Evolutionary conservation across 2,797 vertebrate species (phyloP).

Genomic region (Antennarius maculatus): DNA sequence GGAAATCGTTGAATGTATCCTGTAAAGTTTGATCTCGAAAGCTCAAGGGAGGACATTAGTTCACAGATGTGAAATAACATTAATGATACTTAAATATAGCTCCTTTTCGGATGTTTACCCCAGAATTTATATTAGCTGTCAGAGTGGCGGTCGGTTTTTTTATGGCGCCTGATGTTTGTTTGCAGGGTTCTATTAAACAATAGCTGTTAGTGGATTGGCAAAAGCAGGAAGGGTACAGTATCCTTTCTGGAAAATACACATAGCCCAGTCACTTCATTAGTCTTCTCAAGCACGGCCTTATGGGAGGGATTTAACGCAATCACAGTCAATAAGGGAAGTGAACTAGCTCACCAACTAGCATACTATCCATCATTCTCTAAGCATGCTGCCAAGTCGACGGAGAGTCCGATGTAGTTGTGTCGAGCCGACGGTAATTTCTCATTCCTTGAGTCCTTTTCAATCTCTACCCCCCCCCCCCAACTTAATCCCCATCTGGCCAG

Average conservation of each 20-base stretch:
- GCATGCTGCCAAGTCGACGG: slow-evolving; percentile 42
- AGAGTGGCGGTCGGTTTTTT: neutral
- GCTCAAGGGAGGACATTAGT: slow-evolving; percentile 36
- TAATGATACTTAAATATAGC: slow-evolving; percentile 53
- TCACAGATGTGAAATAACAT: slow-evolving; percentile 42
- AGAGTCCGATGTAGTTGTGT: slow-evolving; percentile 28
- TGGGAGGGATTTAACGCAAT: slow-evolving; percentile 61
- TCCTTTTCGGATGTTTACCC: slow-evolving; percentile 52
- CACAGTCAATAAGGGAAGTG: slow-evolving; percentile 70
- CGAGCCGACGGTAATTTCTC: slow-evolving; percentile 43
- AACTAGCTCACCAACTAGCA: slow-evolving; percentile 44
- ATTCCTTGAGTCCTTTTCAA: slow-evolving; percentile 54
- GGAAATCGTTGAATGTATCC: slow-evolving; percentile 59
- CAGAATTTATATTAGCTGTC: slow-evolving; percentile 29
- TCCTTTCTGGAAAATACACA: slow-evolving; percentile 71
- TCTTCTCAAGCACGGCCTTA: slow-evolving; percentile 33
- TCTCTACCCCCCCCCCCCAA: slow-evolving; percentile 23
- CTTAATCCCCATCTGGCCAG: slow-evolving; percentile 72
- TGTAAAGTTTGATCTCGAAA: slow-evolving; percentile 50
- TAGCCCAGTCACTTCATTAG: slow-evolving; percentile 58
- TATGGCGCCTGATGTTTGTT: slow-evolving; percentile 61
- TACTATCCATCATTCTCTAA: slow-evolving; percentile 56
- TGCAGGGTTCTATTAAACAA: slow-evolving; percentile 65
- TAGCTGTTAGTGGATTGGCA: slow-evolving; percentile 64
- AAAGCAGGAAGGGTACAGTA: slow-evolving; percentile 63